Evolutionary conservation across 2,113 vertebrate species (phyloP).

Genomic region (Eulemur macaco): DNA sequence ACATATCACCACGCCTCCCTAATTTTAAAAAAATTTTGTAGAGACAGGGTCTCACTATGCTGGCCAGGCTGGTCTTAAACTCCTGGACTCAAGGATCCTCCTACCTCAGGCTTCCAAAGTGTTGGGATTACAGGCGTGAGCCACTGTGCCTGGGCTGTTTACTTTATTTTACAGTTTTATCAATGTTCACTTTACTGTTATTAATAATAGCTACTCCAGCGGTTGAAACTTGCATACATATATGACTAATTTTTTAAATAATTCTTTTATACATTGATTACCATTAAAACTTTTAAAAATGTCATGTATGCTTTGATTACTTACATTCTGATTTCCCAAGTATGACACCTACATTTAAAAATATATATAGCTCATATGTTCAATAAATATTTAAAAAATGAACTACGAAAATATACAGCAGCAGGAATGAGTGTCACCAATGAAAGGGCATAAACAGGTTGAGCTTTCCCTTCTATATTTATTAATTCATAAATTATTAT

Average conservation of each 20-base stretch:
- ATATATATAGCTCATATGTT: not conserved
- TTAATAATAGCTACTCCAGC: not conserved
- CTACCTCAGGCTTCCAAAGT: no score
- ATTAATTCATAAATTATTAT: not conserved
- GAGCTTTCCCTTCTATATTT: not conserved
- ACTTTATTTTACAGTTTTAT: not conserved
- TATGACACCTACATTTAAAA: not conserved
- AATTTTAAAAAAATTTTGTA: no score
- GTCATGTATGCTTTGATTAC: not conserved
- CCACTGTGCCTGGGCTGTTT: no score
- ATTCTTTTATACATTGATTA: not conserved
- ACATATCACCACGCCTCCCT: no score
- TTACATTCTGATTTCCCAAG: not conserved
- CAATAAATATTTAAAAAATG: constrained; percentile 7
- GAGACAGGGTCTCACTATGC: no score
- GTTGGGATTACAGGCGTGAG: no score
- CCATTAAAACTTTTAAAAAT: not conserved
- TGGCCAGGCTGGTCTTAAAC: no score
- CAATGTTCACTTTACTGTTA: not conserved
- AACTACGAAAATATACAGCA: not conserved
- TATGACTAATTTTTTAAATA: not conserved
- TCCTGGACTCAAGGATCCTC: no score
- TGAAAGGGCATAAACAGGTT: not conserved
- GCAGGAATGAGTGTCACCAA: not conserved
- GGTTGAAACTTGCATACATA: not conserved